Evolutionary conservation across 2,888 invertebrate species (phyloP).

Genomic region (Spodoptera exigua): DNA sequence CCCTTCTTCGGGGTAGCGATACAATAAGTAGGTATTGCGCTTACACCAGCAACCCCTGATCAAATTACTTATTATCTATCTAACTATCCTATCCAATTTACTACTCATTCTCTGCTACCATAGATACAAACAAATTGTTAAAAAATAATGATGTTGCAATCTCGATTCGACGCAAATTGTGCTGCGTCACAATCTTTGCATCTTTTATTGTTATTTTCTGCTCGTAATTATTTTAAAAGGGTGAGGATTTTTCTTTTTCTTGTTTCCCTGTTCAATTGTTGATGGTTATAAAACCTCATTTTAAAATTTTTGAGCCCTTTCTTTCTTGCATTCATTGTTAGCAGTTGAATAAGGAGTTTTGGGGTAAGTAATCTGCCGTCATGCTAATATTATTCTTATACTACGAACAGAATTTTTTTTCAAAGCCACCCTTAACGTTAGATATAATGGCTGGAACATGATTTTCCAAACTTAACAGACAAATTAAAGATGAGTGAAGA

Average conservation of each 20-base stretch:
- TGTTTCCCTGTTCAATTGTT: neutral
- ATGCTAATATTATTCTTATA: neutral
- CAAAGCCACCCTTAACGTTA: too few species aligned
- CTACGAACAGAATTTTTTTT: too few species aligned
- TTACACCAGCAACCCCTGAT: too few species aligned
- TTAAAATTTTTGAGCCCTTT: neutral
- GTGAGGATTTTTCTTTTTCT: neutral
- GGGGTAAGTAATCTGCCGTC: neutral
- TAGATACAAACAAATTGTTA: neutral
- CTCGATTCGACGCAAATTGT: neutral
- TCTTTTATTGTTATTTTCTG: neutral
- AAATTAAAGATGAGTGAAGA: too few species aligned
- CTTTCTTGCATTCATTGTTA: neutral
- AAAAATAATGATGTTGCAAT: conserved; percentile 10
- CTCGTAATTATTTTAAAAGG: neutral
- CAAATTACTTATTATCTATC: too few species aligned
- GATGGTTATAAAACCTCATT: too few species aligned
- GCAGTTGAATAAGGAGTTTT: neutral
- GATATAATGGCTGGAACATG: too few species aligned
- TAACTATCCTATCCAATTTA: neutral
- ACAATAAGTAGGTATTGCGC: too few species aligned
- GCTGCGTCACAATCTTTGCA: conserved; percentile 6
- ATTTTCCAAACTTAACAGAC: too few species aligned
- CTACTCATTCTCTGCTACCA: neutral
- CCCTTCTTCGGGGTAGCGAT: too few species aligned